A percentile compares a stretch with the other conserved stretches of the same genome.
phyloP scores from a whole-genome alignment of 2,113 vertebrate genomes.

The Macaca nemestrina region DNA sequence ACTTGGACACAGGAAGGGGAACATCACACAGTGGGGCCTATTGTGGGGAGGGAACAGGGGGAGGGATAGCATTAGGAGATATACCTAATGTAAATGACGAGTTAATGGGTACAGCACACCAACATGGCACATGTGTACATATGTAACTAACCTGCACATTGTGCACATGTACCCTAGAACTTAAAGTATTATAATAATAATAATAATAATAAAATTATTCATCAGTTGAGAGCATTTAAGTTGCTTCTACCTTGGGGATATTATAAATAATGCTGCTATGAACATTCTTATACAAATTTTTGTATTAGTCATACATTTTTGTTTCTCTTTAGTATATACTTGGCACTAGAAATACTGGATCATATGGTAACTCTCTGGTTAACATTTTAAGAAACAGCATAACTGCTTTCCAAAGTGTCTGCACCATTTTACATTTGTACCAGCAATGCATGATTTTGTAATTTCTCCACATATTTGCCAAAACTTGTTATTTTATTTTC shows the following conservation, averaged over 20 bases:
- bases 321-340: neutral
- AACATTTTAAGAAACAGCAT: neutral
- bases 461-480: neutral
- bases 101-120: too few species aligned
- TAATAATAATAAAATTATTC: neutral
- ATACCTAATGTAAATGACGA: too few species aligned
- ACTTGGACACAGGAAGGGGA: too few species aligned
- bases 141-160: too few species aligned
- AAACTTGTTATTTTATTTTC: neutral
- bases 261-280: neutral
- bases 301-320: neutral
- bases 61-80: too few species aligned
- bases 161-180: too few species aligned
- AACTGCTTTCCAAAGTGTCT: neutral
- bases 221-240: neutral
- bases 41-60: too few species aligned
- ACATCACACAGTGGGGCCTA: too few species aligned
- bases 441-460: neutral
- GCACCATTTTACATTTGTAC: neutral
- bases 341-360: neutral
- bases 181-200: too few species aligned
- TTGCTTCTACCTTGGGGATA: neutral
- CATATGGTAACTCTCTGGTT: neutral
- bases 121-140: too few species aligned
- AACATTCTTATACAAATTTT: neutral